Evolutionary conservation across 2,113 vertebrate genomes (phyloP).

Genomic region (Stictonetta naevosa): DNA sequence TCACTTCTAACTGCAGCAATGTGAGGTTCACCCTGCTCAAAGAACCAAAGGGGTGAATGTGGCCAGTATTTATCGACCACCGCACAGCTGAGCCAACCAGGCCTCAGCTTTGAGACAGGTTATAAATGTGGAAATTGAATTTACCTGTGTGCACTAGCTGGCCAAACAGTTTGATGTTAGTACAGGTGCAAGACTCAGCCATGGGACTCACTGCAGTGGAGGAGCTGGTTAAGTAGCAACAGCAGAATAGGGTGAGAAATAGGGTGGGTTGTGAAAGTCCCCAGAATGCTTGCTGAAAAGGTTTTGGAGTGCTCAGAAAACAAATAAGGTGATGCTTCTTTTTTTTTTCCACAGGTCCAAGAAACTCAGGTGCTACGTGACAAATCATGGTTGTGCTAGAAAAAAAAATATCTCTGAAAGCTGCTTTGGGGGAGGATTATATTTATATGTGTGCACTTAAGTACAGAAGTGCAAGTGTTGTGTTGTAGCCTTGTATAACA

Average conservation of each 20-base stretch:
- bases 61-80: background rate
- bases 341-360: background rate
- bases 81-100: background rate
- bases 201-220: background rate
- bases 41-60: background rate
- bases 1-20: background rate
- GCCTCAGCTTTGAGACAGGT: background rate
- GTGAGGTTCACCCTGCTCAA: background rate
- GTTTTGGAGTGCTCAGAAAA: background rate
- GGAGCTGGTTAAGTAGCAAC: background rate
- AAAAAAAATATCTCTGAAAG: background rate
- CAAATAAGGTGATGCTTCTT: background rate
- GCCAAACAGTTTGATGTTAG: background rate
- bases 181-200: background rate
- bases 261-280: background rate
- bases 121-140: background rate
- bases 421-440: background rate
- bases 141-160: background rate
- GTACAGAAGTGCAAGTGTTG: background rate
- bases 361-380: background rate
- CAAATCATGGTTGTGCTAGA: background rate
- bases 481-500: background rate
- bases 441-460: background rate
- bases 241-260: background rate
- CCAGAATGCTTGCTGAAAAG: background rate